Evolutionary conservation across 2,797 vertebrate genomes (phyloP).

Genomic region (Phyllotis vaccarum): DNA sequence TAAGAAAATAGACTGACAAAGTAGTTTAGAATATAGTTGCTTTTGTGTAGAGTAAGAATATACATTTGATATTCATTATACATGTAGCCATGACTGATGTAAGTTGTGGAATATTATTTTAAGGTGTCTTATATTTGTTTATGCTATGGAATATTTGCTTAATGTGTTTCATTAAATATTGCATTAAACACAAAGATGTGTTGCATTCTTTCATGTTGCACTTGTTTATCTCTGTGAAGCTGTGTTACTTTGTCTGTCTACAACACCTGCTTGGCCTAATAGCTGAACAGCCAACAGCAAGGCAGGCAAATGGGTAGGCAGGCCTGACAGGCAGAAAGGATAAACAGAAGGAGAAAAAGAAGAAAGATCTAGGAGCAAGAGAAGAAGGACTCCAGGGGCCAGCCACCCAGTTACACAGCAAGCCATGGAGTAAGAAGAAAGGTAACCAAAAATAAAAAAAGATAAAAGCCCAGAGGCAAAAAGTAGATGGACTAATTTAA

Average conservation of each 20-base stretch:
- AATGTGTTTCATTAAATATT: background rate
- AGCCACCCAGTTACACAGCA: background rate
- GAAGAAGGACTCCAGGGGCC: background rate
- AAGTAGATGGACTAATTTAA: background rate
- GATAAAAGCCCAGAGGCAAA: background rate
- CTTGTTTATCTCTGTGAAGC: background rate
- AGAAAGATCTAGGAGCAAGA: background rate
- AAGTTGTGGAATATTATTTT: background rate
- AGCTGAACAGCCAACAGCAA: background rate
- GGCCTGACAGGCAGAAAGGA: background rate
- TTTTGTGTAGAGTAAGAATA: background rate
- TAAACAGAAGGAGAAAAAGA: background rate
- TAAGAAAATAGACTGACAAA: background rate
- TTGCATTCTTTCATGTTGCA: too few species aligned
- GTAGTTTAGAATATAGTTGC: background rate
- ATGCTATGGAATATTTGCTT: background rate
- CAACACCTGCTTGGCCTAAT: background rate
- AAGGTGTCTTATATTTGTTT: background rate
- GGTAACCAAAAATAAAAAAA: background rate
- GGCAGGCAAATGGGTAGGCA: background rate
- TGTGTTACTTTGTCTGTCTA: background rate
- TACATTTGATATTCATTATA: background rate
- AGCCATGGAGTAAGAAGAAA: background rate
- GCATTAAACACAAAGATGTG: background rate
- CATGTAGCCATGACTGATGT: background rate